These are phyloP conservation scores for Elysia crispata DNA, from an alignment of 2,888 invertebrate species.

Conservation along the genomic window DNA sequence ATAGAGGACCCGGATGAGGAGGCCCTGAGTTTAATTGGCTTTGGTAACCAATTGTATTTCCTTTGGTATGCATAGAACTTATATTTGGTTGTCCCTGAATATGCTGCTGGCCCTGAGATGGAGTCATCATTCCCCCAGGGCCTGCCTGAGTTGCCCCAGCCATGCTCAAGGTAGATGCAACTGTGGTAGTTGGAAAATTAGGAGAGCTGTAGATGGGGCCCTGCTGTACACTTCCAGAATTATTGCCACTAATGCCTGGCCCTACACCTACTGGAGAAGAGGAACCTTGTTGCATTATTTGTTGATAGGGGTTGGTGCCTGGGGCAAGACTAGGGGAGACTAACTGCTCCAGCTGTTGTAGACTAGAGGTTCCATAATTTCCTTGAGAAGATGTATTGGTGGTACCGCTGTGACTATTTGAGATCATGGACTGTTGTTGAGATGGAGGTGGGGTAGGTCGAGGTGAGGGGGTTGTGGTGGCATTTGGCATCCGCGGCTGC, in stretches of 20 bases:
- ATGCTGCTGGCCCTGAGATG: background rate
- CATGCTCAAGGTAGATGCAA: slow-evolving; percentile 51
- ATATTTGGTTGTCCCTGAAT: slow-evolving; percentile 2
- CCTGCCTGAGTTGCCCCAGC: slow-evolving; percentile 42
- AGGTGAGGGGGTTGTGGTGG: slow-evolving; percentile 62
- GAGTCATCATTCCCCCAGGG: slow-evolving; percentile 30
- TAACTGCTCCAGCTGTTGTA: slow-evolving; percentile 64
- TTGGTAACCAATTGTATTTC: no score
- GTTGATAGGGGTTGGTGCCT: slow-evolving; percentile 55
- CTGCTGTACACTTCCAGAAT: slow-evolving; percentile 26
- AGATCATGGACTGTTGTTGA: slow-evolving; percentile 53
- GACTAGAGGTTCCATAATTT: slow-evolving; percentile 58
- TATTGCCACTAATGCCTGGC: no score
- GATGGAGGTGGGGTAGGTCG: slow-evolving; percentile 63
- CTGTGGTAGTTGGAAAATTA: slow-evolving; percentile 54
- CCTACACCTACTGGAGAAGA: slow-evolving; percentile 42
- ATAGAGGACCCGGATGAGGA: background rate
- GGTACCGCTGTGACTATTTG: slow-evolving; percentile 53
- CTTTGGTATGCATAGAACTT: no score
- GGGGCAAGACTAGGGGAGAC: slow-evolving; percentile 57
- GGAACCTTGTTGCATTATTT: slow-evolving; percentile 55
- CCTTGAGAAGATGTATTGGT: slow-evolving; percentile 57
- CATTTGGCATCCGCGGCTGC: slow-evolving; percentile 50
- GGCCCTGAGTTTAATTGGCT: background rate
- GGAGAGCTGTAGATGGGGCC: slow-evolving; percentile 55